A percentile compares a stretch with the other conserved stretches of the same genome.
phyloP scores from a whole-genome alignment of 2,113 vertebrate genomes.

The Gallinago media region DNA sequence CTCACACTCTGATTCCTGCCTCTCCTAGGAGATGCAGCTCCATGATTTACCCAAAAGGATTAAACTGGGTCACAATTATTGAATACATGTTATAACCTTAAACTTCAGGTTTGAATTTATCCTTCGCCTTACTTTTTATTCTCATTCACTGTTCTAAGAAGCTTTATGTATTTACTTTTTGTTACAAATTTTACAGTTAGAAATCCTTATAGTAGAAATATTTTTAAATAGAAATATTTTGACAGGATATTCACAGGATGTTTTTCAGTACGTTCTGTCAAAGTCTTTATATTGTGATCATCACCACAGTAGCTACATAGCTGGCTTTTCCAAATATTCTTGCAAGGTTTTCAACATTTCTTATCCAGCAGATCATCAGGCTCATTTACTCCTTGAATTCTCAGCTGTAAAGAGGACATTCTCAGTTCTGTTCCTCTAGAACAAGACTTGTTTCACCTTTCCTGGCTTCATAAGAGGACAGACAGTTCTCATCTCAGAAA shows the following conservation, averaged over 20 bases:
- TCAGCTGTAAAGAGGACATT: neutral
- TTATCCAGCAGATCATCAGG: neutral
- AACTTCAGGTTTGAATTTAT: neutral
- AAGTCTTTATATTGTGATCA: neutral
- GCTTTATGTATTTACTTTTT: neutral
- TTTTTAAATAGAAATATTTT: neutral
- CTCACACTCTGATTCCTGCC: neutral
- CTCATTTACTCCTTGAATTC: neutral
- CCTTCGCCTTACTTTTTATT: neutral
- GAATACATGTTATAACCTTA: neutral
- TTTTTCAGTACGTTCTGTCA: neutral
- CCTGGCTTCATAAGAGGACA: neutral
- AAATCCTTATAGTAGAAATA: neutral
- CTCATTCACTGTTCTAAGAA: neutral
- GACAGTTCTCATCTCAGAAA: neutral
- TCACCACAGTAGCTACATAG: neutral
- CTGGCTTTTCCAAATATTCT: neutral
- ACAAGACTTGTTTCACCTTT: neutral
- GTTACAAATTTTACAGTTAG: neutral
- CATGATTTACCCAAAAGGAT: constrained; percentile 34
- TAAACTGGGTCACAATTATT: constrained; percentile 33
- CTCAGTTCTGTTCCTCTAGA: neutral
- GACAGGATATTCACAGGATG: neutral
- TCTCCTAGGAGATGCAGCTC: constrained; percentile 25
- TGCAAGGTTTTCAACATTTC: neutral